Percentiles rank a stretch among this genome's conserved stretches.
Evolutionary conservation across 1,140 invertebrate genomes (phyloP).

Genomic region (Doryteuthis pealeii): DNA sequence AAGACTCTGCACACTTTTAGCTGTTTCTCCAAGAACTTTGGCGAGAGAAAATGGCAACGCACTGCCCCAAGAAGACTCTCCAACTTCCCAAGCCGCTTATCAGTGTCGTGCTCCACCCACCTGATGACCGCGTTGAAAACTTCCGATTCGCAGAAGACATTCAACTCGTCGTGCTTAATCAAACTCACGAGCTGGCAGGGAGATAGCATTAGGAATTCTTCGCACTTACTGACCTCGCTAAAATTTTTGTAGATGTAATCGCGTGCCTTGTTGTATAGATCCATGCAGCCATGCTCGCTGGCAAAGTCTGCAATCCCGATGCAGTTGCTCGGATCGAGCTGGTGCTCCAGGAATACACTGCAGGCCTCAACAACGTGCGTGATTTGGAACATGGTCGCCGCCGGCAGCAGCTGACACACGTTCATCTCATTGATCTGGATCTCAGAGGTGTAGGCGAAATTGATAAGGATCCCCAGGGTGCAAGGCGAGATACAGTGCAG

Average conservation of each 20-base stretch:
- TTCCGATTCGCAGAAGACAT: constrained; percentile 86
- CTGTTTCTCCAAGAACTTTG: constrained; percentile 86
- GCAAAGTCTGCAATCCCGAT: constrained; percentile 91
- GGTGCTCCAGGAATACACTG: constrained; percentile 84
- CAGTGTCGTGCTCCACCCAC: constrained; percentile 86
- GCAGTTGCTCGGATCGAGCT: constrained; percentile 89
- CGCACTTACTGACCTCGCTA: constrained; percentile 83
- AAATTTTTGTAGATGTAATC: constrained; percentile 89
- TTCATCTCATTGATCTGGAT: constrained; percentile 86
- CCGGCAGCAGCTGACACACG: constrained; percentile 84
- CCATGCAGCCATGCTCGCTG: constrained; percentile 83
- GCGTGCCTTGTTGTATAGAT: constrained; percentile 81
- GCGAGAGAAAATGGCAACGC: constrained; percentile 87
- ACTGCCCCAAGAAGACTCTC: constrained; percentile 83
- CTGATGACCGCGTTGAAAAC: constrained; percentile 86
- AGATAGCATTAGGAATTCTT: constrained; percentile 84
- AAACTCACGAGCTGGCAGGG: constrained; percentile 74
- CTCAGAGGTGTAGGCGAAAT: constrained; percentile 89
- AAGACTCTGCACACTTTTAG: constrained; percentile 86
- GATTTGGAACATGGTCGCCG: constrained; percentile 93
- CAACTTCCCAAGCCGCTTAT: constrained; percentile 80
- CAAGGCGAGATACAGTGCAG: constrained; percentile 85
- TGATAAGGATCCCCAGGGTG: constrained; percentile 79
- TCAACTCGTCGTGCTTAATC: constrained; percentile 86
- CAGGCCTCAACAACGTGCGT: constrained; percentile 88